Percentiles rank a stretch among this genome's conserved stretches.
phyloP scores from a whole-genome alignment of 2,888 invertebrate genomes.

The Diaperis boleti region DNA sequence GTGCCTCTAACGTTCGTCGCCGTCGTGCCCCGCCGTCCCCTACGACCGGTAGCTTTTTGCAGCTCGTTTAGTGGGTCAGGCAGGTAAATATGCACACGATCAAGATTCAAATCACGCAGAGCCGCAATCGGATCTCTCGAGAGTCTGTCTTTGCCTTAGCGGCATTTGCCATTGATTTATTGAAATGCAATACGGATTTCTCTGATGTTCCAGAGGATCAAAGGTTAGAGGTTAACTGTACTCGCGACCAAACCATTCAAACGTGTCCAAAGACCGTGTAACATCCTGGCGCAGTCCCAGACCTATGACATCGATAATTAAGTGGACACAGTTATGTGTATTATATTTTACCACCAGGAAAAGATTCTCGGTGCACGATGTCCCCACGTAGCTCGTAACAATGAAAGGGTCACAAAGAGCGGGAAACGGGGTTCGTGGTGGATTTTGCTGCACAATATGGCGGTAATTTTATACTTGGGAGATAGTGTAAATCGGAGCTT shows the following conservation, averaged over 20 bases:
- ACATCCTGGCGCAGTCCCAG: slow-evolving; percentile 4
- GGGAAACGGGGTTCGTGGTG: no score
- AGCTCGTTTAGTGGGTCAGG: slow-evolving; percentile 28
- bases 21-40: no score
- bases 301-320: slow-evolving; percentile 22
- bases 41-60: slow-evolving; percentile 10
- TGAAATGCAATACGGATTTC: slow-evolving; percentile 42
- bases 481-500: no score
- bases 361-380: no score
- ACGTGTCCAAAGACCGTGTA: slow-evolving; percentile 39
- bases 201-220: slow-evolving; percentile 42
- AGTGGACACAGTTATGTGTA: slow-evolving; percentile 20
- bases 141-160: slow-evolving; percentile 43
- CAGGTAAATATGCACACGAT: slow-evolving; percentile 24
- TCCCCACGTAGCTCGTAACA: no score
- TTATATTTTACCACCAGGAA: not conserved
- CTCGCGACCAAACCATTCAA: slow-evolving; percentile 35
- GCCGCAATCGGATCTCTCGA: slow-evolving; percentile 33
- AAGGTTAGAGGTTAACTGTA: slow-evolving; percentile 44
- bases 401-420: no score
- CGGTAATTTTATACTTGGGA: no score
- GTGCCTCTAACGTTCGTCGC: no score
- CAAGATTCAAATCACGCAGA: slow-evolving; percentile 27
- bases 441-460: no score
- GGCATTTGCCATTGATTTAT: slow-evolving; percentile 45